Conservation (phyloP, 2,797 vertebrate species). For the Naso thynnoides region DNA sequence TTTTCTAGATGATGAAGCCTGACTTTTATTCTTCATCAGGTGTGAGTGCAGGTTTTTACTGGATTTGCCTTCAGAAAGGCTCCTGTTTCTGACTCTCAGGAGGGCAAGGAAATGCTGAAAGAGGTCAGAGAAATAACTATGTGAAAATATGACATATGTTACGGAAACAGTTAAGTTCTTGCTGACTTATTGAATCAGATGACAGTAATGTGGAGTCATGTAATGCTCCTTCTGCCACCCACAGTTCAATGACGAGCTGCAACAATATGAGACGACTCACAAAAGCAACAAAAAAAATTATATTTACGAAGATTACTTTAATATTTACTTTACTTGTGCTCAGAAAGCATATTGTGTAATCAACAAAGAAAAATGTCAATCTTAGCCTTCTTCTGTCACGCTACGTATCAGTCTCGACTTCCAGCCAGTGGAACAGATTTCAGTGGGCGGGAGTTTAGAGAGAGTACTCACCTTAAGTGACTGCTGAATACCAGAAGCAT, state of each 20-base stretch:
- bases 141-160: not conserved
- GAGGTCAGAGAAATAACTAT: slow-evolving; percentile 1
- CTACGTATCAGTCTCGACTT: too few relatives aligned
- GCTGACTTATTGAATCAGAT: not conserved
- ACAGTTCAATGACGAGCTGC: not conserved
- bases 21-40: not conserved
- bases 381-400: too few relatives aligned
- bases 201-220: not conserved
- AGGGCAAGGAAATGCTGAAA: not conserved
- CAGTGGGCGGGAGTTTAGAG: too few relatives aligned
- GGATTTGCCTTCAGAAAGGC: not conserved
- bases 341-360: not conserved
- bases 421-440: too few relatives aligned
- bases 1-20: slow-evolving; percentile 15
- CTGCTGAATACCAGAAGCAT: too few relatives aligned
- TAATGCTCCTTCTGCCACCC: not conserved
- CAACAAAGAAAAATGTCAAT: too few relatives aligned
- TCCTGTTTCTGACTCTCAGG: slow-evolving; percentile 4
- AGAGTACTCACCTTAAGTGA: too few relatives aligned
- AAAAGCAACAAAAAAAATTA: not conserved
- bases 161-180: not conserved
- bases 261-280: not conserved
- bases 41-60: slow-evolving; percentile 3
- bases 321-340: not conserved
- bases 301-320: not conserved